These are phyloP conservation scores for Aramus guarauna DNA, from an alignment of 2,113 vertebrate genomes.

Conservation along the genomic window DNA sequence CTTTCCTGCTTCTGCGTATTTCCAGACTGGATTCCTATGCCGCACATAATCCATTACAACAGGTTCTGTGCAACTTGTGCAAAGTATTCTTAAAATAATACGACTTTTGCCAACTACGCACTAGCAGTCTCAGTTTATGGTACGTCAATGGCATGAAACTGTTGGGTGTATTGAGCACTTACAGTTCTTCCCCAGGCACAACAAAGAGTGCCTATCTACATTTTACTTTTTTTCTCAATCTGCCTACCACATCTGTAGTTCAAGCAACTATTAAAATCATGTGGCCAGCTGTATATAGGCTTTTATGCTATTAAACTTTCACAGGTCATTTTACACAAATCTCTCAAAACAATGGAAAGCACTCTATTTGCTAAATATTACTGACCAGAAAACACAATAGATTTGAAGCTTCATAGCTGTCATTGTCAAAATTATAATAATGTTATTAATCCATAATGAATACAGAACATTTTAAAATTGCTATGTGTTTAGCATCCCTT, in stretches of 20 bases:
- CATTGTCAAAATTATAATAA: background rate
- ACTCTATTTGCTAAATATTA: background rate
- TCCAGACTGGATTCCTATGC: accelerated
- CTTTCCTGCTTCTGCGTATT: background rate
- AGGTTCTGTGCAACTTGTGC: background rate
- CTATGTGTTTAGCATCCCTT: background rate
- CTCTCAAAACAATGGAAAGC: background rate
- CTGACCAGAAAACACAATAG: background rate
- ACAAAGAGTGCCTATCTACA: background rate
- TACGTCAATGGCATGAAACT: background rate
- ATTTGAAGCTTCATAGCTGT: background rate
- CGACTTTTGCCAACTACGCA: background rate
- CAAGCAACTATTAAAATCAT: background rate
- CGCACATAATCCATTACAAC: background rate
- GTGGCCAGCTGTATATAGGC: background rate
- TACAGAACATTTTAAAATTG: background rate
- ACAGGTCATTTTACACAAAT: background rate
- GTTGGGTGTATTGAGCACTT: background rate
- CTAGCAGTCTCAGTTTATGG: background rate
- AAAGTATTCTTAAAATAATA: background rate
- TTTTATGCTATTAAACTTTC: background rate
- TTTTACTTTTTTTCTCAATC: background rate
- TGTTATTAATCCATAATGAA: background rate
- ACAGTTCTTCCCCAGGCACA: background rate
- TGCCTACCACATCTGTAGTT: background rate